phyloP scores from a whole-genome alignment of 2,113 vertebrate genomes.

The Pica pica region DNA sequence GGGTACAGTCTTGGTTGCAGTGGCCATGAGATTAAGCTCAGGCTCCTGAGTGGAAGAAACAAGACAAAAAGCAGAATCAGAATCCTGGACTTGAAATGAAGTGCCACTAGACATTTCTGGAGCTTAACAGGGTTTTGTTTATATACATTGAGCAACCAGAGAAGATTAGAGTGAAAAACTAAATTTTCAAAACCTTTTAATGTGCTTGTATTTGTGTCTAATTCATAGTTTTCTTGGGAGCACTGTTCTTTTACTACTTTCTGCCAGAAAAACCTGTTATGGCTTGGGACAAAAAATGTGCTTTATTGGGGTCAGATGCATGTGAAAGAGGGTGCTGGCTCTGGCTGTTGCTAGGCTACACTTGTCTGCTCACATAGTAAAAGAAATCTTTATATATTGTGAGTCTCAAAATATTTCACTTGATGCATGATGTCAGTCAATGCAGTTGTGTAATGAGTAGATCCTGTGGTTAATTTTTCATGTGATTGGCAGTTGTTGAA shows the following conservation, averaged over 20 bases:
- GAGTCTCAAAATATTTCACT: neutral
- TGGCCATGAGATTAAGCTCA: neutral
- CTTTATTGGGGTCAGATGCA: neutral
- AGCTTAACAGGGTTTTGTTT: neutral
- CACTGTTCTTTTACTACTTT: neutral
- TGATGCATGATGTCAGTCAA: neutral
- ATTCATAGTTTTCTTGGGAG: neutral
- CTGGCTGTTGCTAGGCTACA: conserved; percentile 3
- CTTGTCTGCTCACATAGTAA: neutral
- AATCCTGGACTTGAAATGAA: neutral
- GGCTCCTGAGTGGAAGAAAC: neutral
- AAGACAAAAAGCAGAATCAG: neutral
- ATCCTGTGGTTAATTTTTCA: neutral
- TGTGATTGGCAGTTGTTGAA: neutral
- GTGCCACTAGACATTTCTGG: neutral
- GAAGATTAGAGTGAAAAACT: neutral
- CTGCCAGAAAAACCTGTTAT: neutral
- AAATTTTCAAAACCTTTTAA: neutral
- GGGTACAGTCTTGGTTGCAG: neutral
- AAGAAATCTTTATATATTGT: neutral
- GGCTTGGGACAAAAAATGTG: neutral
- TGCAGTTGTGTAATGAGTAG: neutral
- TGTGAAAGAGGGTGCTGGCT: neutral
- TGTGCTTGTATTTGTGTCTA: neutral
- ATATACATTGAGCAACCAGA: neutral